Conservation (phyloP, 2,888 invertebrate genomes). For the Adineta ricciae region DNA sequence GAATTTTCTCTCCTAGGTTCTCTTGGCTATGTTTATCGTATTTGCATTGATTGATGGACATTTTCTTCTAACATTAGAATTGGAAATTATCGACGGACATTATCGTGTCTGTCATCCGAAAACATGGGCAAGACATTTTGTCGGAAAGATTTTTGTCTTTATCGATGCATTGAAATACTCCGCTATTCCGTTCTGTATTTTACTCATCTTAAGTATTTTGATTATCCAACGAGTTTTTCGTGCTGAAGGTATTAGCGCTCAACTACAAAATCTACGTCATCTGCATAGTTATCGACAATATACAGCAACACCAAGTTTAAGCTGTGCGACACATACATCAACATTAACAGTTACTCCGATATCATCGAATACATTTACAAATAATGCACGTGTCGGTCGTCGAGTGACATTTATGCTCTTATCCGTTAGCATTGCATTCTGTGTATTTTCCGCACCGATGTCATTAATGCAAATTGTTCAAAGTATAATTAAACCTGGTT, state of each 20-base stretch:
- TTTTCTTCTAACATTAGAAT: constrained; percentile 6
- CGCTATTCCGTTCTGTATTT: not conserved
- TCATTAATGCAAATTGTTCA: constrained; percentile 14
- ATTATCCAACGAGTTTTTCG: not conserved
- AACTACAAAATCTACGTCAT: constrained; percentile 17
- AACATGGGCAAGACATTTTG: not conserved
- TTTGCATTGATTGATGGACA: constrained; percentile 12
- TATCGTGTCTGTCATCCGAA: not conserved
- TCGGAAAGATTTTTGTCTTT: constrained; percentile 16
- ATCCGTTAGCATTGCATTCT: constrained; percentile 12
- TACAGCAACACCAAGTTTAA: not conserved
- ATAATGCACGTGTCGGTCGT: not conserved
- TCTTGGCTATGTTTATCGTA: not conserved
- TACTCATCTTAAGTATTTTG: constrained; percentile 2
- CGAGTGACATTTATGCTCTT: constrained; percentile 15
- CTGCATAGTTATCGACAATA: not conserved
- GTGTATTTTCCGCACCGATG: constrained; percentile 13
- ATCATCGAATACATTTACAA: not conserved
- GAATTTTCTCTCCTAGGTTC: not conserved
- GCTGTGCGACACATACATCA: not conserved
- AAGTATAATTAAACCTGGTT: not conserved
- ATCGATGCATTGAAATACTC: constrained; percentile 20
- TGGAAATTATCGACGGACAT: not conserved
- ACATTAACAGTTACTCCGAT: not conserved
- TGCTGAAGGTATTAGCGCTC: constrained; percentile 9